phyloP scores from a whole-genome alignment of 2,888 invertebrate genomes.

The Linyphia triangularis region DNA sequence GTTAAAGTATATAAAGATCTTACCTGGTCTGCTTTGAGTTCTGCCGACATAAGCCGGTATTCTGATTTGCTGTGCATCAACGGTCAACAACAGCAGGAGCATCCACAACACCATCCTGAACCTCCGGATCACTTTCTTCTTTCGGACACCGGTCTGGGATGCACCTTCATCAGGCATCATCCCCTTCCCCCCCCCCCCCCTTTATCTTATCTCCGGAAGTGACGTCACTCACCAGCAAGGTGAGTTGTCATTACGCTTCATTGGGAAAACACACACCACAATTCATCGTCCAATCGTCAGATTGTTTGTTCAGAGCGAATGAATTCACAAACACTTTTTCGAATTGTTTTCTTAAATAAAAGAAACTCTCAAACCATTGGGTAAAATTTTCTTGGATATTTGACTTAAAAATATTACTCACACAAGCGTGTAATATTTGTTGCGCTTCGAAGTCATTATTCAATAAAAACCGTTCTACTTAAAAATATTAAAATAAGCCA shows the following conservation, averaged over 20 bases:
- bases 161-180: not conserved
- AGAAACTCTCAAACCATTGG: too few species aligned
- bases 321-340: not conserved
- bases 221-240: conserved; percentile 47
- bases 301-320: too few species aligned
- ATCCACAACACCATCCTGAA: conserved; percentile 40
- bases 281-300: too few species aligned
- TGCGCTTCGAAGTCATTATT: not conserved
- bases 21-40: conserved; percentile 48
- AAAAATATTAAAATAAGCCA: not conserved
- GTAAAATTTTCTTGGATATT: too few species aligned
- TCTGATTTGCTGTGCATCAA: conserved; percentile 51
- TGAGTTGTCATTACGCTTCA: not conserved
- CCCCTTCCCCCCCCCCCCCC: not conserved
- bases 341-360: not conserved
- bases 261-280: conserved; percentile 3
- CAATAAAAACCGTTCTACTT: not conserved
- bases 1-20: too few species aligned
- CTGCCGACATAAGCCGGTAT: conserved; percentile 49
- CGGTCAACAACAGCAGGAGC: not conserved
- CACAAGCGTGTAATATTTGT: not conserved
- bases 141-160: conserved; percentile 18
- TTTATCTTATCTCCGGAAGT: conserved; percentile 40
- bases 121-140: conserved; percentile 43
- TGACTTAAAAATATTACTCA: not conserved